Evolutionary conservation across 2,797 vertebrate species (phyloP).

Genomic region (Lutjanus argentimaculatus): DNA sequence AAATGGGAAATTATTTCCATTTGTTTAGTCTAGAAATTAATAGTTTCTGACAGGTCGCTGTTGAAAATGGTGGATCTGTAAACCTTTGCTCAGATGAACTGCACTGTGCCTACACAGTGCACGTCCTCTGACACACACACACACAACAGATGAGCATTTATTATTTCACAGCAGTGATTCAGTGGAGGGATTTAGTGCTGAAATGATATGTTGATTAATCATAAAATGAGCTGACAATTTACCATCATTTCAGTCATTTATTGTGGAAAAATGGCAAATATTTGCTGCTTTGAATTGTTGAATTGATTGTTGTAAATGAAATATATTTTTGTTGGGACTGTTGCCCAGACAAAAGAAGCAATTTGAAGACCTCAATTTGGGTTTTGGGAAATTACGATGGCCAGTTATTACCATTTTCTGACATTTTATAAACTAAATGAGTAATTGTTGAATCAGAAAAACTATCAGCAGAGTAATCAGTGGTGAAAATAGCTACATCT

Average conservation of each 20-base stretch:
- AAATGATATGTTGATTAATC: no score
- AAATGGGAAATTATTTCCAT: slow-evolving; percentile 2
- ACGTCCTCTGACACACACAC: not conserved
- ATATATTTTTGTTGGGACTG: not conserved
- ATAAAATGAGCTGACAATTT: not conserved
- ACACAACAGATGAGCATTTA: no score
- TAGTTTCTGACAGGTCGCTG: not conserved
- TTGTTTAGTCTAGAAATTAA: not conserved
- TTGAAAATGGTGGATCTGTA: not conserved
- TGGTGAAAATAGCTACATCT: not conserved
- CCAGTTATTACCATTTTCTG: not conserved
- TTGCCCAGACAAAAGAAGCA: not conserved
- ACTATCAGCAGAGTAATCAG: not conserved
- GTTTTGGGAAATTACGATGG: not conserved
- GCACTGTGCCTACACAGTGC: no score
- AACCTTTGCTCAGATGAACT: not conserved
- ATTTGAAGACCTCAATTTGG: not conserved
- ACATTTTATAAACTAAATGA: no score
- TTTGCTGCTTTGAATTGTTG: no score
- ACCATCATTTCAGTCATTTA: not conserved
- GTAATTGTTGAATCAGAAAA: not conserved
- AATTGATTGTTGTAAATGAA: not conserved
- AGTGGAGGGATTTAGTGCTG: not conserved
- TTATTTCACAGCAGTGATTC: not conserved
- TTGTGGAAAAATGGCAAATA: not conserved